Evolutionary conservation across 2,113 vertebrate genomes (phyloP).

Genomic region (Rhizomys pruinosus): DNA sequence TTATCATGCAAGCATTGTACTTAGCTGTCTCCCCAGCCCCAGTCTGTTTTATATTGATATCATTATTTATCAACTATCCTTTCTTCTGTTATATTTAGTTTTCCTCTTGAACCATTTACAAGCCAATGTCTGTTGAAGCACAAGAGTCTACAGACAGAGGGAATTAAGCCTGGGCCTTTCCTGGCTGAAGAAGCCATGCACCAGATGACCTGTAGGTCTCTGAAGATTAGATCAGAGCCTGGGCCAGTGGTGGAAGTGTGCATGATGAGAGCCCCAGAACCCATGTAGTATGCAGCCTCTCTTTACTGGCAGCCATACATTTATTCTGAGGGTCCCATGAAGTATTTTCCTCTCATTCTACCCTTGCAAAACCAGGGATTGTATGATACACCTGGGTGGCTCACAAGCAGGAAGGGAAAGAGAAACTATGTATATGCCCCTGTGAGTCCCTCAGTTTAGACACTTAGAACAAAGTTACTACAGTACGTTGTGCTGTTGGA

Average conservation of each 20-base stretch:
- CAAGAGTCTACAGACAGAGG: background rate
- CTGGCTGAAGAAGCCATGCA: background rate
- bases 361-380: background rate
- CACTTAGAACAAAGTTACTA: background rate
- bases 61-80: conserved; percentile 10
- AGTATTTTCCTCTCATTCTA: background rate
- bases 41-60: conserved; percentile 12
- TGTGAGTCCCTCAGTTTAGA: background rate
- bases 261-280: too few relatives aligned
- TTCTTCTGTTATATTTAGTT: background rate
- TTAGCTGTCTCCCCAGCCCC: background rate
- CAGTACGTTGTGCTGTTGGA: background rate
- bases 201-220: background rate
- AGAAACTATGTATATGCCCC: background rate
- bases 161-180: background rate
- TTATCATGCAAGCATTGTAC: background rate
- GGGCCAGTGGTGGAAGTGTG: background rate
- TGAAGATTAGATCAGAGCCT: background rate
- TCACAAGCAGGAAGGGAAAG: background rate
- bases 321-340: background rate
- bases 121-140: background rate
- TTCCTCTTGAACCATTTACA: background rate
- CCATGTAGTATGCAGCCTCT: background rate
- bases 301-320: background rate
- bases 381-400: background rate